Percentiles rank a stretch among this genome's conserved stretches.
phyloP scores from a whole-genome alignment of 2,888 invertebrate genomes.

The Apoderus coryli region DNA sequence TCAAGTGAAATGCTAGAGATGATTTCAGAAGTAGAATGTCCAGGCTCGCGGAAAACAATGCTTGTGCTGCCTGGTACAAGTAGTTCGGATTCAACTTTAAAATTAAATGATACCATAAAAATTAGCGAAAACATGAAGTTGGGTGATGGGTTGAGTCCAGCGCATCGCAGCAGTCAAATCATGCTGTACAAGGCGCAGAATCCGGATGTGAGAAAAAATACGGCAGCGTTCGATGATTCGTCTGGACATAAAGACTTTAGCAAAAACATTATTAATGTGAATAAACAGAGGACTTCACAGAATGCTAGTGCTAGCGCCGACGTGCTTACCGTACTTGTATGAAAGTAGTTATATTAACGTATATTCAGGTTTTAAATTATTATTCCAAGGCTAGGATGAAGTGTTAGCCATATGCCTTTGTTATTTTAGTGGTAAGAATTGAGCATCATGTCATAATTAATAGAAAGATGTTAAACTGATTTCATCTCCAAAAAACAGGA shows the following conservation, averaged over 20 bases:
- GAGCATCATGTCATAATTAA: not conserved
- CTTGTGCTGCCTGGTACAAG: slow-evolving; percentile 34
- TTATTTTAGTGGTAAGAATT: not conserved
- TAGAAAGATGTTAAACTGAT: too few species aligned
- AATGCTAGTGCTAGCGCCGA: slow-evolving; percentile 31
- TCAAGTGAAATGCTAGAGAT: slow-evolving; percentile 49
- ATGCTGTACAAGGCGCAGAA: slow-evolving; percentile 73
- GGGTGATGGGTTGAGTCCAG: slow-evolving; percentile 30
- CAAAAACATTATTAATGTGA: slow-evolving; percentile 53
- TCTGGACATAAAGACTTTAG: slow-evolving; percentile 57
- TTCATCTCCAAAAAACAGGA: too few species aligned
- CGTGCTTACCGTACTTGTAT: slow-evolving; percentile 43
- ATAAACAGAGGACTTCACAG: slow-evolving; percentile 33
- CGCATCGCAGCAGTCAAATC: slow-evolving; percentile 45
- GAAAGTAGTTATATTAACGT: slow-evolving; percentile 26
- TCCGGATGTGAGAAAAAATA: slow-evolving; percentile 72
- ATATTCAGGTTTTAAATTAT: too few species aligned
- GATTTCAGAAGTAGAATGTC: slow-evolving; percentile 41
- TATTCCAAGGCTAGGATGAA: too few species aligned
- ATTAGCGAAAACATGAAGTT: slow-evolving; percentile 21
- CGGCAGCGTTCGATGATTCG: slow-evolving; percentile 45
- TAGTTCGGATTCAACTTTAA: slow-evolving; percentile 25
- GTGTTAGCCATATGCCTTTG: too few species aligned
- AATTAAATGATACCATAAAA: slow-evolving; percentile 24
- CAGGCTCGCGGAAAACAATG: slow-evolving; percentile 31